phyloP scores from a whole-genome alignment of 2,113 vertebrate genomes.

The Synodontis membranacea region DNA sequence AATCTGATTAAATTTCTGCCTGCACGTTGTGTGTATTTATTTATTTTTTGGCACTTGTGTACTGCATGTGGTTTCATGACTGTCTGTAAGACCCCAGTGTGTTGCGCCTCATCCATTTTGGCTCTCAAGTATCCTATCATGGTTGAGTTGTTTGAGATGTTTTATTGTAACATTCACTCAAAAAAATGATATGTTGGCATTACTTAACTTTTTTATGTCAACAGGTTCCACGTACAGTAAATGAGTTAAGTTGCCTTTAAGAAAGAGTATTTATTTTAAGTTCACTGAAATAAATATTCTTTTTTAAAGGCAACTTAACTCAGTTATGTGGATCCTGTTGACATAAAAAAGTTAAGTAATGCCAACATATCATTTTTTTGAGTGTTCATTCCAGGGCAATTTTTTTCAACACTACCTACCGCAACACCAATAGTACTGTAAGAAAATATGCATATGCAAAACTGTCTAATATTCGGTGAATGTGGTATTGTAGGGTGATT shows the following conservation, averaged over 20 bases:
- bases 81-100: neutral
- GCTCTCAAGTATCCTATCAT: neutral
- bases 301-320: no score
- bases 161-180: neutral
- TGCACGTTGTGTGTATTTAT: neutral
- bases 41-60: neutral
- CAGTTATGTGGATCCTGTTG: no score
- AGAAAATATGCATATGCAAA: neutral
- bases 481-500: neutral
- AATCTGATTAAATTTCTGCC: neutral
- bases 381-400: no score
- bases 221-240: no score
- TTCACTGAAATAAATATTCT: no score
- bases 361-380: no score
- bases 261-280: no score
- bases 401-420: neutral
- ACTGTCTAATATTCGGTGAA: neutral
- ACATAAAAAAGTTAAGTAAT: no score
- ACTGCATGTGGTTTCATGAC: neutral
- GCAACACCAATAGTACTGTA: neutral
- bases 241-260: no score
- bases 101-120: neutral
- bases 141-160: neutral
- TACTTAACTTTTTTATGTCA: no score
- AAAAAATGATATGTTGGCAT: no score